Conservation (phyloP, 2,888 invertebrate genomes). For the Geophilus truncorum region DNA sequence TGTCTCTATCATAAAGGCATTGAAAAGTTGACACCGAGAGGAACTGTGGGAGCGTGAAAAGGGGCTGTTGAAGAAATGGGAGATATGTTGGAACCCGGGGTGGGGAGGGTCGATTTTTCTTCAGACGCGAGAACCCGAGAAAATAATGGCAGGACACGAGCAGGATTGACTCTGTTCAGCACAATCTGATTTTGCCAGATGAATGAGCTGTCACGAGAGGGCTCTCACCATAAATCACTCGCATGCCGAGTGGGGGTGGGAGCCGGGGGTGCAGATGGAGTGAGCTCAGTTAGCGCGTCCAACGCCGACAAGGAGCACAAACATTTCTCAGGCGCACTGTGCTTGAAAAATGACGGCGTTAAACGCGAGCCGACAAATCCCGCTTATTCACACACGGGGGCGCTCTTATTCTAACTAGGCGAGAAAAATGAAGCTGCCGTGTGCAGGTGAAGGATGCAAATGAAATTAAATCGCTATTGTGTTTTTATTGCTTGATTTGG, state of each 20-base stretch:
- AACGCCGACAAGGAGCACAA: not conserved
- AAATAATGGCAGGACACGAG: slow-evolving; percentile 28
- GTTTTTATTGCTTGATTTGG: no score
- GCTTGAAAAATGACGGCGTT: not conserved
- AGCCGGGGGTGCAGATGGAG: not conserved
- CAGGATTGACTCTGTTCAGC: slow-evolving; percentile 28
- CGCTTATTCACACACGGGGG: not conserved
- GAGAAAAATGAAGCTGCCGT: not conserved
- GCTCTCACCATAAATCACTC: slow-evolving; percentile 19
- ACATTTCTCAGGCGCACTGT: not conserved
- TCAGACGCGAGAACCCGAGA: slow-evolving; percentile 9
- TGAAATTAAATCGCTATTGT: no score
- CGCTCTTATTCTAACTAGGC: not conserved
- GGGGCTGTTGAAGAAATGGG: not conserved
- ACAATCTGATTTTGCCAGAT: slow-evolving; percentile 28
- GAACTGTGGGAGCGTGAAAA: not conserved
- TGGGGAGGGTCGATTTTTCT: not conserved
- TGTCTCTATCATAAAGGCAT: not conserved
- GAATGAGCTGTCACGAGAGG: slow-evolving; percentile 27
- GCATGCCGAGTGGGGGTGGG: not conserved
- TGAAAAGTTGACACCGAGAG: not conserved
- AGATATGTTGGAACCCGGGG: not conserved
- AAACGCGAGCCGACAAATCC: slow-evolving; percentile 4
- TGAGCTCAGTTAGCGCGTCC: slow-evolving; percentile 1
- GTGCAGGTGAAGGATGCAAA: no score